Conservation (phyloP, 1,140 invertebrate genomes). For the Caenorhabditis brenneri region DNA sequence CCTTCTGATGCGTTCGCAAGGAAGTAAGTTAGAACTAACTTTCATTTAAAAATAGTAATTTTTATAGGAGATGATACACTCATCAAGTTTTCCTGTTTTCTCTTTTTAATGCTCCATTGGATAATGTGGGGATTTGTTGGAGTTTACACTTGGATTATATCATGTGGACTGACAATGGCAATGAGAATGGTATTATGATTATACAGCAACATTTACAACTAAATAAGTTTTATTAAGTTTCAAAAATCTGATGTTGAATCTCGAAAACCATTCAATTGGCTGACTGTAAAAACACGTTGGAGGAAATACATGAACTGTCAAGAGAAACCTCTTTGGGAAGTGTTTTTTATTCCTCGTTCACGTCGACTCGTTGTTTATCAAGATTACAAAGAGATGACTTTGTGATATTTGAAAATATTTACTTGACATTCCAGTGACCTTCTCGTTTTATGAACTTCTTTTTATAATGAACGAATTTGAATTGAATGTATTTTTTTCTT, state of each 20-base stretch:
- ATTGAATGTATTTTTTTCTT: background rate
- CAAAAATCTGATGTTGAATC: conserved; percentile 2
- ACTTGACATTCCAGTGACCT: background rate
- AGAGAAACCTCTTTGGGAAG: background rate
- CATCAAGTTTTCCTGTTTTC: background rate
- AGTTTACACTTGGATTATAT: background rate
- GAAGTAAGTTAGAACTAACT: background rate
- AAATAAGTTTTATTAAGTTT: background rate
- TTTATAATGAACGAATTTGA: too few species aligned
- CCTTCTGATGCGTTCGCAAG: background rate
- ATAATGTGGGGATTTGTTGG: conserved; percentile 30
- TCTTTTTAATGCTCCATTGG: conserved; percentile 1
- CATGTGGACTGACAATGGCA: background rate
- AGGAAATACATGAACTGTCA: conserved; percentile 32
- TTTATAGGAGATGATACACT: background rate
- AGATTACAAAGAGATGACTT: conserved; percentile 13
- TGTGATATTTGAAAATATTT: background rate
- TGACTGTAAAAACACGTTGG: background rate
- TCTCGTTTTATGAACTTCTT: background rate
- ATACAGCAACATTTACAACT: background rate
- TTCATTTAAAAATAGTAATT: background rate
- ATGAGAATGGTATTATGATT: background rate
- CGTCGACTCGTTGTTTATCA: background rate
- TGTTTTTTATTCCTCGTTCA: background rate
- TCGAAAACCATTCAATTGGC: background rate